A percentile compares a stretch with the other conserved stretches of the same genome.
Evolutionary conservation across 2,888 invertebrate species (phyloP).

Genomic region (Eucriotettix oculatus): DNA sequence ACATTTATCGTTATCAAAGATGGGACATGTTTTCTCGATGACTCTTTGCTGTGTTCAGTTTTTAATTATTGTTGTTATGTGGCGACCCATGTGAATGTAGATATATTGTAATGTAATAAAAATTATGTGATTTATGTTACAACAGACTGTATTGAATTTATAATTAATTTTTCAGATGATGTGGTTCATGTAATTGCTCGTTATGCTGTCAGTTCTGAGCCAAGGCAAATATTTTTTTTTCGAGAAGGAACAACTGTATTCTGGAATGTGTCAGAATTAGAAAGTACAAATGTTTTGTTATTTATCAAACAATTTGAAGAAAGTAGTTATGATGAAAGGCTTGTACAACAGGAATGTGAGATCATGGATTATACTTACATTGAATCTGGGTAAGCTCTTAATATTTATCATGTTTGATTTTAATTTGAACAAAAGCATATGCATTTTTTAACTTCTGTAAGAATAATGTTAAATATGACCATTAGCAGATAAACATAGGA

Average conservation of each 20-base stretch:
- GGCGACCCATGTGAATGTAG: no score
- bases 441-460: no score
- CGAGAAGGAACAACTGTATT: slow-evolving; percentile 80
- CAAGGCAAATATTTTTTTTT: slow-evolving; percentile 78
- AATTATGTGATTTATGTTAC: no score
- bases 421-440: background rate
- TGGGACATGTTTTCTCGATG: no score
- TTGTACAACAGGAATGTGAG: slow-evolving; percentile 66
- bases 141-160: no score
- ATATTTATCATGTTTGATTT: no score
- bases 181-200: slow-evolving; percentile 75
- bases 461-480: no score
- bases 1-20: no score
- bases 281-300: slow-evolving; percentile 56
- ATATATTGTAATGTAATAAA: no score
- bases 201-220: slow-evolving; percentile 56
- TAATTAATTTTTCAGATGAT: slow-evolving; percentile 30
- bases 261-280: slow-evolving; percentile 76
- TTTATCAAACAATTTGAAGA: slow-evolving; percentile 52
- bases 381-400: slow-evolving; percentile 27
- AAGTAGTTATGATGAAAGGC: slow-evolving; percentile 47
- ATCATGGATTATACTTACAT: slow-evolving; percentile 62
- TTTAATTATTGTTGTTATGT: no score
- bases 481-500: no score
- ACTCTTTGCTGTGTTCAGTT: no score